Conservation (phyloP, 2,113 vertebrate genomes). For the Rynchops niger region DNA sequence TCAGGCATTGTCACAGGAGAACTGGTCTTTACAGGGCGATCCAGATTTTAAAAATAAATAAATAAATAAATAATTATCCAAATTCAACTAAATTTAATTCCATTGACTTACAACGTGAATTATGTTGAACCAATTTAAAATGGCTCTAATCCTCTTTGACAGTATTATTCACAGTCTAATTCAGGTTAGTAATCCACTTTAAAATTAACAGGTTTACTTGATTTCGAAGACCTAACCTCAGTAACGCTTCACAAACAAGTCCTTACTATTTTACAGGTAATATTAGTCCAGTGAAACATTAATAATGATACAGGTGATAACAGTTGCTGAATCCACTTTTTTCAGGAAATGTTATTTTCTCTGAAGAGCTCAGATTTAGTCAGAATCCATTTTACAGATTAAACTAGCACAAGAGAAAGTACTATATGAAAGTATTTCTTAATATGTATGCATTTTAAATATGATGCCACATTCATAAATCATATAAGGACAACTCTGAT, state of each 20-base stretch:
- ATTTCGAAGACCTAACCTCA: neutral
- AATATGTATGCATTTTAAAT: neutral
- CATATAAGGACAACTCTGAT: neutral
- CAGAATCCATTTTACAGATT: neutral
- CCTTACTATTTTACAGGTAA: neutral
- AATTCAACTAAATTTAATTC: neutral
- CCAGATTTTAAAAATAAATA: neutral
- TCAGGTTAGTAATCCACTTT: neutral
- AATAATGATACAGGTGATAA: neutral
- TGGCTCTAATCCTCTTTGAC: neutral
- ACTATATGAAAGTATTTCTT: neutral
- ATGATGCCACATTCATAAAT: neutral
- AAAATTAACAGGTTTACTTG: neutral
- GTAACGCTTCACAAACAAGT: neutral
- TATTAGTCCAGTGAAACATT: neutral
- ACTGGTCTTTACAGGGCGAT: neutral
- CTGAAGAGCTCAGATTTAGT: neutral
- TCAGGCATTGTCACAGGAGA: neutral
- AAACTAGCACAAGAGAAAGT: neutral
- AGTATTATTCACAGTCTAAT: neutral
- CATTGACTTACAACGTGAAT: neutral
- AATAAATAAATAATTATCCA: too few species aligned
- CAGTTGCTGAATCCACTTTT: neutral
- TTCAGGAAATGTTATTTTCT: neutral
- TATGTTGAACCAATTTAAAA: neutral